A percentile compares a stretch with the other conserved stretches of the same genome.
These are phyloP conservation scores for Crossaster papposus DNA, from an alignment of 53 echinoderm and acorn worm genomes.

Conservation along the genomic window DNA sequence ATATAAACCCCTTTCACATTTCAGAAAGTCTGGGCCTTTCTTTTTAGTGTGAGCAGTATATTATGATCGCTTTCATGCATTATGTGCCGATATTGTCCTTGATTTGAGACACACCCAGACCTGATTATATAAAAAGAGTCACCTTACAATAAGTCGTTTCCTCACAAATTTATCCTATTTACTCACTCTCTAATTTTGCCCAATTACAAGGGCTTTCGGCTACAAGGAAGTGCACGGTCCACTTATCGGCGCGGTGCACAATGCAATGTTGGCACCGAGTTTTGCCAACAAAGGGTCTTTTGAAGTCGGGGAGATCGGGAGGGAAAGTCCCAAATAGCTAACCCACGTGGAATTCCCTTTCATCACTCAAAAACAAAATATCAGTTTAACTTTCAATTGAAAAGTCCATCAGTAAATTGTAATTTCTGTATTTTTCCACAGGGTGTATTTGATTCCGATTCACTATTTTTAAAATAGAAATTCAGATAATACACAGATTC, in stretches of 20 bases:
- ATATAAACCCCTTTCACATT: too few relatives aligned
- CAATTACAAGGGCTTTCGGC: not conserved
- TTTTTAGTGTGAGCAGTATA: too few relatives aligned
- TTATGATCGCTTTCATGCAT: too few relatives aligned
- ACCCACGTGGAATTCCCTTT: not conserved
- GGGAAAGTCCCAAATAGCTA: slow-evolving; percentile 9
- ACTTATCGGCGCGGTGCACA: not conserved
- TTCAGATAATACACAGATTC: too few relatives aligned
- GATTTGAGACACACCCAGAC: too few relatives aligned
- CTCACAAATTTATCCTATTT: too few relatives aligned
- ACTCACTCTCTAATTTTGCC: not conserved
- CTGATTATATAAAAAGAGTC: too few relatives aligned
- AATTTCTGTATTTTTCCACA: not conserved
- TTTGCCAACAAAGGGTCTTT: not conserved
- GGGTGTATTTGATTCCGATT: too few relatives aligned
- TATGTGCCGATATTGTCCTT: too few relatives aligned
- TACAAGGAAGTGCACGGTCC: not conserved
- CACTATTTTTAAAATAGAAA: too few relatives aligned
- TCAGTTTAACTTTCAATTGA: not conserved
- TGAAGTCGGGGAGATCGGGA: not conserved
- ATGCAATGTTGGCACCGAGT: not conserved
- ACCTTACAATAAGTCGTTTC: too few relatives aligned
- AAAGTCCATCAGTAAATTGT: not conserved
- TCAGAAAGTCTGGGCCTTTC: too few relatives aligned
- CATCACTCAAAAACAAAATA: not conserved